These are phyloP conservation scores for Pristiophorus japonicus DNA, from an alignment of 2,113 vertebrate genomes.

Conservation along the genomic window DNA sequence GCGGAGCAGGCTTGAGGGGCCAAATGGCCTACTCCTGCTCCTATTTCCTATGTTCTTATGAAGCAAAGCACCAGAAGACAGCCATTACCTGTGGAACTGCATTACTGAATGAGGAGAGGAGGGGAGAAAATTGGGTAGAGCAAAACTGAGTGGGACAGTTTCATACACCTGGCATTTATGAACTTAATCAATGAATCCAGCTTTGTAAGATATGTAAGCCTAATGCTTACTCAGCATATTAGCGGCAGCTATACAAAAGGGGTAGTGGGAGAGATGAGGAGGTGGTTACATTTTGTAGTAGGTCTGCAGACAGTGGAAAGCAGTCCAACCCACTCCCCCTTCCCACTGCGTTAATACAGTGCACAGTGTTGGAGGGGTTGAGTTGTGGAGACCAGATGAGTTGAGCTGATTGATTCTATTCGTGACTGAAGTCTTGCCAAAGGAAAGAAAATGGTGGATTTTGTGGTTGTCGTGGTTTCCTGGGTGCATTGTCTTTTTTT, in stretches of 20 bases:
- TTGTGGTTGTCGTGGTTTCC: not conserved
- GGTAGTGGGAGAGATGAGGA: too few relatives aligned
- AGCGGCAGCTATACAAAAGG: not conserved
- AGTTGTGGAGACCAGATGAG: not conserved
- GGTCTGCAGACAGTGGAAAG: not conserved
- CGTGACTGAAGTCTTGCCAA: slow-evolving; percentile 7
- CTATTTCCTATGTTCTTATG: too few relatives aligned
- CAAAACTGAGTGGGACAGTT: too few relatives aligned
- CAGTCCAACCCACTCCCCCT: not conserved
- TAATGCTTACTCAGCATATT: not conserved
- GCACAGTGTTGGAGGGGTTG: not conserved
- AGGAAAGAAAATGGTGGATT: not conserved
- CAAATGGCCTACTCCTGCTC: too few relatives aligned
- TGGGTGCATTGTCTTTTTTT: not conserved
- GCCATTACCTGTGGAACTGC: not conserved
- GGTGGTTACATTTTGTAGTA: not conserved
- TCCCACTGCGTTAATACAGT: not conserved
- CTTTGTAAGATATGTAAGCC: not conserved
- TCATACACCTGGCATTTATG: too few relatives aligned
- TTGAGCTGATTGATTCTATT: slow-evolving; percentile 15
- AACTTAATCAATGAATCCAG: not conserved
- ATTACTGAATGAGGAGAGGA: not conserved
- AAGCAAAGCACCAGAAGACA: not conserved
- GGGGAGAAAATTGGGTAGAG: not conserved
- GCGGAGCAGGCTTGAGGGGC: too few relatives aligned